Evolutionary conservation across 2,888 invertebrate genomes (phyloP).

Genomic region (Mellilla xanthometata): DNA sequence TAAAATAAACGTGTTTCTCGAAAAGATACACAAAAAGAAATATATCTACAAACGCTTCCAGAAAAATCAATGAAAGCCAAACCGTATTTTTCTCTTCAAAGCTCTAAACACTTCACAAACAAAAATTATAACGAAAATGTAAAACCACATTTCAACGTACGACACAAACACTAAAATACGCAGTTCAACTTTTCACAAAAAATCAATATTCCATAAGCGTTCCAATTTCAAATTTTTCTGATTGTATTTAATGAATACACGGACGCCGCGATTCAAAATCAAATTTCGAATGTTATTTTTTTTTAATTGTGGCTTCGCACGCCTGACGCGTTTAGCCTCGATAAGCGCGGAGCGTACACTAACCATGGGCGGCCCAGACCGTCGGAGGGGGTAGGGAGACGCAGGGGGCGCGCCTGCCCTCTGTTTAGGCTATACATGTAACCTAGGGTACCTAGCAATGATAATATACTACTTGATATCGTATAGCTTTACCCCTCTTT

Average conservation of each 20-base stretch:
- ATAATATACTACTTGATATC: not conserved
- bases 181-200: not conserved
- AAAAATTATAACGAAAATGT: too few relatives aligned
- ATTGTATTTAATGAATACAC: conserved; percentile 10
- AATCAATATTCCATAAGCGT: not conserved
- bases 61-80: too few relatives aligned
- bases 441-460: conserved; percentile 37
- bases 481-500: conserved; percentile 32
- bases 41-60: too few relatives aligned
- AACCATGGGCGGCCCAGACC: conserved; percentile 29
- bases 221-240: conserved; percentile 14
- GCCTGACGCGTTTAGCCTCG: conserved; percentile 39
- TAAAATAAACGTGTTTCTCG: too few relatives aligned
- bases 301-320: conserved; percentile 23
- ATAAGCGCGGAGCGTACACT: conserved; percentile 45
- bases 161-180: not conserved
- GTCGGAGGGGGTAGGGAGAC: conserved; percentile 10
- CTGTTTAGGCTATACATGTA: conserved; percentile 39
- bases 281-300: conserved; percentile 37
- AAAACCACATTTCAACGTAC: too few relatives aligned
- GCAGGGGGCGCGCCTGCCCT: conserved; percentile 49
- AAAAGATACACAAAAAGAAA: too few relatives aligned
- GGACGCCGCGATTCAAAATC: conserved; percentile 29
- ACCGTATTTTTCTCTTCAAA: too few relatives aligned
- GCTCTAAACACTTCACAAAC: too few relatives aligned